These are phyloP conservation scores for Platyrinchus mystaceus DNA, from an alignment of 2,797 vertebrate genomes.

Conservation along the genomic window DNA sequence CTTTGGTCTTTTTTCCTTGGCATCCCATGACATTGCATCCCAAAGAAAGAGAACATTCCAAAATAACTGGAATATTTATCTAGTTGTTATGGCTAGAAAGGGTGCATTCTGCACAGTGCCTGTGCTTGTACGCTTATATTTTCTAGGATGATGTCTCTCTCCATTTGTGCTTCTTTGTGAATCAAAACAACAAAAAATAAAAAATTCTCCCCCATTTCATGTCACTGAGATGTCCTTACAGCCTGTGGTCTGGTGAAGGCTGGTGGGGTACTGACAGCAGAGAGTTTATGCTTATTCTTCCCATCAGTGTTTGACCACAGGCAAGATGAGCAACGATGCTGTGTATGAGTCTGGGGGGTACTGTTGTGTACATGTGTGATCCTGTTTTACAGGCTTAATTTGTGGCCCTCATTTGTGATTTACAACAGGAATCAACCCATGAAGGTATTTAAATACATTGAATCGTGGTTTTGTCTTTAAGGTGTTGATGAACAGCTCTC, in stretches of 20 bases:
- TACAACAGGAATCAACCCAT: neutral
- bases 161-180: neutral
- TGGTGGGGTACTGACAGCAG: neutral
- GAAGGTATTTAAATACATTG: neutral
- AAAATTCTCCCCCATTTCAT: neutral
- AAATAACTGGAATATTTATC: neutral
- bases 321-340: neutral
- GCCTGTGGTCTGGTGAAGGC: neutral
- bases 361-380: neutral
- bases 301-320: neutral
- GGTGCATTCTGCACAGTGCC: neutral
- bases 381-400: neutral
- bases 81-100: neutral
- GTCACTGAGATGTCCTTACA: neutral
- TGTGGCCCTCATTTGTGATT: neutral
- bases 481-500: neutral
- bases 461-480: neutral
- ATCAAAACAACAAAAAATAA: neutral
- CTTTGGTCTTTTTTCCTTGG: neutral
- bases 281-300: neutral
- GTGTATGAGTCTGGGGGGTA: neutral
- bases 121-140: neutral
- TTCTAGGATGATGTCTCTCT: neutral
- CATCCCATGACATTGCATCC: neutral
- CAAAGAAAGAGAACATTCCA: neutral